These are phyloP conservation scores for Mus pahari DNA, from an alignment of 2,113 vertebrate genomes.

Conservation along the genomic window DNA sequence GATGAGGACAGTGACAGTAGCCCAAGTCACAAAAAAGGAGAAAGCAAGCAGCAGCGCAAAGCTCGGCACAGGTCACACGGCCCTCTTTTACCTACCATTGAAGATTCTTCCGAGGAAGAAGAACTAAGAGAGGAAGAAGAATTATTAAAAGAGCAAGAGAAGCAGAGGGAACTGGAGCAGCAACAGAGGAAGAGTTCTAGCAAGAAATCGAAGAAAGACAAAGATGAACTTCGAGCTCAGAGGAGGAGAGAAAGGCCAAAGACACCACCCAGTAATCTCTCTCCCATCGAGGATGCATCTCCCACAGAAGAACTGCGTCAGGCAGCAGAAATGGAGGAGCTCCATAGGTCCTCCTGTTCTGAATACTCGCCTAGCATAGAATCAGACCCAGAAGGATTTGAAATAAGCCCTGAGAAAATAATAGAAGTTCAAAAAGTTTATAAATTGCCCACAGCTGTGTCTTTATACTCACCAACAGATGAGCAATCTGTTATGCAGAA, in stretches of 20 bases:
- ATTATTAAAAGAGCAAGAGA: slow-evolving; percentile 95
- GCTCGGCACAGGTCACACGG: slow-evolving; percentile 93
- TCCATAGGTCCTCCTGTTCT: slow-evolving; percentile 92
- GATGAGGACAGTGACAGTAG: slow-evolving; percentile 99
- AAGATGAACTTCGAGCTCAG: slow-evolving; percentile 96
- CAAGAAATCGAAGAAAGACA: slow-evolving; percentile 98
- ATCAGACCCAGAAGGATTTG: slow-evolving; percentile 95
- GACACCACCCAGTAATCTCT: slow-evolving; percentile 95
- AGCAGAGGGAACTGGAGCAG: slow-evolving; percentile 91
- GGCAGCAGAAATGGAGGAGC: slow-evolving; percentile 91
- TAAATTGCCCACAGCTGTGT: slow-evolving; percentile 93
- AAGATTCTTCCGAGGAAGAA: slow-evolving; percentile 98
- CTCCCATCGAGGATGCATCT: slow-evolving; percentile 91
- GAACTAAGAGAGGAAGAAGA: slow-evolving; percentile 95
- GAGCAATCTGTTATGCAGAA: slow-evolving; percentile 80
- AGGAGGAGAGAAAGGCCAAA: slow-evolving; percentile 92
- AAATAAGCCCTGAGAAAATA: slow-evolving; percentile 95
- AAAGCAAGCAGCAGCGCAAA: slow-evolving; percentile 95
- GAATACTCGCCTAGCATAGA: slow-evolving; percentile 95
- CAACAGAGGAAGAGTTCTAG: slow-evolving; percentile 92
- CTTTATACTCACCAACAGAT: slow-evolving; percentile 91
- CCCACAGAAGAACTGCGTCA: slow-evolving; percentile 93
- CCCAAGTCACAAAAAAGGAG: slow-evolving; percentile 93
- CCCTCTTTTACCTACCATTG: slow-evolving; percentile 94
- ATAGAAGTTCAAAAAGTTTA: slow-evolving; percentile 95